A percentile compares a stretch with the other conserved stretches of the same genome.
These are phyloP conservation scores for Acipenser ruthenus DNA, from an alignment of 2,797 vertebrate genomes.

Conservation along the genomic window DNA sequence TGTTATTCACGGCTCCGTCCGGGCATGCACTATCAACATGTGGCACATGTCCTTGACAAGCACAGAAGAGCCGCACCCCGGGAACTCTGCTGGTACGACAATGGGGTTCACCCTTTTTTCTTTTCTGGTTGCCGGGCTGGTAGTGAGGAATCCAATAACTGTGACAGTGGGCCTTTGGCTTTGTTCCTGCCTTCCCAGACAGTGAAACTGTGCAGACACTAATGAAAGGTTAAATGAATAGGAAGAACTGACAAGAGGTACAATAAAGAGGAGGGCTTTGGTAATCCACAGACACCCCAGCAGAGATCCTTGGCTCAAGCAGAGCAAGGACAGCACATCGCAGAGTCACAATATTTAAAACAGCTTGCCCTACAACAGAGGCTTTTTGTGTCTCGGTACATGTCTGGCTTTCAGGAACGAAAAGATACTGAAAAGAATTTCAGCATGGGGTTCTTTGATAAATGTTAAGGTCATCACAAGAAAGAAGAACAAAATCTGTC, in stretches of 20 bases:
- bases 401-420: slow-evolving; percentile 62
- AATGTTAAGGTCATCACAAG: slow-evolving; percentile 80
- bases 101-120: slow-evolving; percentile 63
- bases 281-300: slow-evolving; percentile 70
- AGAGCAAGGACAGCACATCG: slow-evolving; percentile 76
- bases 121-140: slow-evolving; percentile 89
- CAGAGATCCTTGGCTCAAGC: slow-evolving; percentile 71
- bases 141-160: slow-evolving; percentile 97
- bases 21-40: slow-evolving; percentile 76
- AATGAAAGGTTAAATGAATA: slow-evolving; percentile 99
- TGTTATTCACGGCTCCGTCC: slow-evolving; percentile 57
- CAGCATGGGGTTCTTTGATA: slow-evolving; percentile 76
- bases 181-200: slow-evolving; percentile 72
- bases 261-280: slow-evolving; percentile 75
- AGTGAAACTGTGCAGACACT: slow-evolving; percentile 83
- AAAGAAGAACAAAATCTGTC: slow-evolving; percentile 66
- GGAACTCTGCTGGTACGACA: slow-evolving; percentile 59
- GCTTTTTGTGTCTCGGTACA: slow-evolving; percentile 64
- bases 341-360: slow-evolving; percentile 83
- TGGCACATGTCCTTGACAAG: slow-evolving; percentile 89
- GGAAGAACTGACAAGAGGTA: slow-evolving; percentile 92
- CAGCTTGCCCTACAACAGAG: slow-evolving; percentile 74
- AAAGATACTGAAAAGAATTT: slow-evolving; percentile 81
- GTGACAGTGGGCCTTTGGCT: slow-evolving; percentile 88
- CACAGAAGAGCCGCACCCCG: slow-evolving; percentile 69